Conservation (phyloP, 2,797 vertebrate species). For the Melanotaenia pygmaea region DNA sequence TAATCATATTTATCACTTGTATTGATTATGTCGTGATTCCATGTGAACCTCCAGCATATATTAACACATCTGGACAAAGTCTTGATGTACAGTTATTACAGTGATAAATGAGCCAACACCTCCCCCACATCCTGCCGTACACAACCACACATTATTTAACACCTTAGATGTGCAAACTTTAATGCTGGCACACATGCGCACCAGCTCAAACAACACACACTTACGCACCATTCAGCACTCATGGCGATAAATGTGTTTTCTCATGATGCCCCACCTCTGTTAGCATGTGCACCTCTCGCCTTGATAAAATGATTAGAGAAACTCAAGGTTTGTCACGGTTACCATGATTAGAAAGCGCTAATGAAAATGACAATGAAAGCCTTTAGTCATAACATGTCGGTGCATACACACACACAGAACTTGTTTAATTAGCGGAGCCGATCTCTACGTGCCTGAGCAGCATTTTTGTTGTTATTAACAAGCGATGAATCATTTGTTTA, state of each 20-base stretch:
- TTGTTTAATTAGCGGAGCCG: constrained; percentile 69
- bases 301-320: constrained; percentile 85
- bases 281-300: constrained; percentile 71
- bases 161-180: constrained; percentile 48
- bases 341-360: constrained; percentile 79
- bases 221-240: constrained; percentile 52
- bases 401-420: constrained; percentile 29
- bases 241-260: constrained; percentile 80
- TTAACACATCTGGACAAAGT: constrained; percentile 80
- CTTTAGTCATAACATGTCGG: constrained; percentile 52
- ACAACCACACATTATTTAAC: constrained; percentile 62
- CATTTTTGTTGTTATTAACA: constrained; percentile 61
- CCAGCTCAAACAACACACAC: constrained; percentile 31
- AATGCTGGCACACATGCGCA: constrained; percentile 29
- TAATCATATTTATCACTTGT: constrained; percentile 86
- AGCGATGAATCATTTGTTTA: constrained; percentile 57
- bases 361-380: constrained; percentile 78
- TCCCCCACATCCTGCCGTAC: constrained; percentile 53
- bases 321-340: constrained; percentile 80
- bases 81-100: constrained; percentile 77
- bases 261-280: constrained; percentile 80
- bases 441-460: constrained; percentile 52
- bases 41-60: constrained; percentile 71
- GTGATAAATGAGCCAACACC: constrained; percentile 75
- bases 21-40: constrained; percentile 84